Conservation (phyloP, 2,797 vertebrate genomes). For the Spizella passerina region DNA sequence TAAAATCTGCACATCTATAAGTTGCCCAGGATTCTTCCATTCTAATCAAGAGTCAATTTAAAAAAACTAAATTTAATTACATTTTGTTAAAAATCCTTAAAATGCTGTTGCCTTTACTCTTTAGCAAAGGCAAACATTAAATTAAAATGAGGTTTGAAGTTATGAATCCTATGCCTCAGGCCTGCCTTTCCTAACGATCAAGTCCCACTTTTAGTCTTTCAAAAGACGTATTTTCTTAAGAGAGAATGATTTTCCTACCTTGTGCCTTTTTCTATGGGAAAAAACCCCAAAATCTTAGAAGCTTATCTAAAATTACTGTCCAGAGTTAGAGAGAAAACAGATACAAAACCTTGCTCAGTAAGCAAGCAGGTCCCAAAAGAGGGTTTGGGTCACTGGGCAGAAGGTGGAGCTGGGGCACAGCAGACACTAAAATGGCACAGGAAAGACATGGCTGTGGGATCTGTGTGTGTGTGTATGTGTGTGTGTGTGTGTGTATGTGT, state of each 20-base stretch:
- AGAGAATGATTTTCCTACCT: not conserved
- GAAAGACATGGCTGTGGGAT: accelerated
- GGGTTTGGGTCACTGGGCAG: not conserved
- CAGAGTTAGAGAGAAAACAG: not conserved
- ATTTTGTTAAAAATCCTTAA: not conserved
- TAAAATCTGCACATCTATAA: not conserved
- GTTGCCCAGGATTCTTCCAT: not conserved
- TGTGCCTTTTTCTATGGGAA: not conserved
- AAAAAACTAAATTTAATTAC: not conserved
- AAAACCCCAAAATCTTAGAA: not conserved
- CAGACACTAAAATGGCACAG: not conserved
- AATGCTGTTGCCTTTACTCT: not conserved
- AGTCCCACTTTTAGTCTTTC: not conserved
- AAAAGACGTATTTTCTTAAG: not conserved
- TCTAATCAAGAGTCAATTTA: not conserved
- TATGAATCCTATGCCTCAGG: not conserved
- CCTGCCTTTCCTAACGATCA: not conserved
- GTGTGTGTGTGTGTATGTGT: no score
- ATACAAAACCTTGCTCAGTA: not conserved
- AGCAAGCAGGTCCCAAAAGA: not conserved
- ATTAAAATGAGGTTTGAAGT: not conserved
- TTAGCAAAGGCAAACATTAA: not conserved
- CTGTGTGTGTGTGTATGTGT: accelerated
- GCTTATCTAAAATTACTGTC: not conserved
- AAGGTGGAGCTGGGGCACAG: not conserved